Evolutionary conservation across 2,113 vertebrate species (phyloP).

Genomic region (Pituophis catenifer): DNA sequence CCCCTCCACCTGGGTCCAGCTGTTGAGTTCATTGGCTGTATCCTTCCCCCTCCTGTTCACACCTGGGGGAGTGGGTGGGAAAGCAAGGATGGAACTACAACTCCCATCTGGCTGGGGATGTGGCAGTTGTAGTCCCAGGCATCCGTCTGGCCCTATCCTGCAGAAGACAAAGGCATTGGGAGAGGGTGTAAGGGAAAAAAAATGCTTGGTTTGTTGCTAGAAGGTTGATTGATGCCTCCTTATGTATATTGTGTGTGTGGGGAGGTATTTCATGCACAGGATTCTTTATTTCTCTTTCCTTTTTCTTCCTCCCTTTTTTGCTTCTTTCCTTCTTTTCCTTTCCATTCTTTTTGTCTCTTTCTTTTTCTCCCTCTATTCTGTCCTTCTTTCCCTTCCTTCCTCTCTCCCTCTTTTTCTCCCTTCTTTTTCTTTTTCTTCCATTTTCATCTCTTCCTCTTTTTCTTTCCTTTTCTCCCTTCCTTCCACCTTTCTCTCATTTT

Average conservation of each 20-base stretch:
- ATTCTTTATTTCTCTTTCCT: neutral
- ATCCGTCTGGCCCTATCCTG: neutral
- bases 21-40: neutral
- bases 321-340: too few species aligned
- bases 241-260: neutral
- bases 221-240: neutral
- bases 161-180: neutral
- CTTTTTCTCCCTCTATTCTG: neutral
- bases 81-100: neutral
- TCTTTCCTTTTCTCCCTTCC: too few species aligned
- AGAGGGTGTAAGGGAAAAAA: neutral
- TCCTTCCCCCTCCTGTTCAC: neutral
- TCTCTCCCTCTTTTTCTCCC: too few species aligned
- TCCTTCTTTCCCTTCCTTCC: neutral
- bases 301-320: too few species aligned
- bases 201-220: neutral
- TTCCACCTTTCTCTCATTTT: fast-evolving
- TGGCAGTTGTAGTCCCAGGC: neutral
- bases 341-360: too few species aligned
- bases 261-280: neutral
- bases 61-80: neutral
- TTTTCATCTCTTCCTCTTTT: too few species aligned
- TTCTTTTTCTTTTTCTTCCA: too few species aligned
- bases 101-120: neutral
- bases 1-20: neutral